Conservation (phyloP, 2,888 invertebrate species). For the Ctena decussata region DNA sequence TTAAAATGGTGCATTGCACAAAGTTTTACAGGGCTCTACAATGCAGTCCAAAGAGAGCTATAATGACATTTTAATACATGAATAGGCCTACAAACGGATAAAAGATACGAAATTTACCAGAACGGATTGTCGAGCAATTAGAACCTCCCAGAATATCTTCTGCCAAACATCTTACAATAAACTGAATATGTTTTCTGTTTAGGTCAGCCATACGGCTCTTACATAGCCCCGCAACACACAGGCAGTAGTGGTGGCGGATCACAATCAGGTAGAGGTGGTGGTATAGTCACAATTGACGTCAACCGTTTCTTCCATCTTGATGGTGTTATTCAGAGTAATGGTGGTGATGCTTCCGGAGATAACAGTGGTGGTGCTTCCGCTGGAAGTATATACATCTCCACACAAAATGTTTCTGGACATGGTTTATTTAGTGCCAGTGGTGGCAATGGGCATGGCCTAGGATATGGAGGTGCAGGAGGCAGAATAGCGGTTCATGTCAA, state of each 20-base stretch:
- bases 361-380: slow-evolving; percentile 79
- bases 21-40: too few relatives aligned
- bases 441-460: slow-evolving; percentile 65
- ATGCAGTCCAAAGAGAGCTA: too few relatives aligned
- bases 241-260: slow-evolving; percentile 77
- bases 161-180: too few relatives aligned
- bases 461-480: slow-evolving; percentile 77
- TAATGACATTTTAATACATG: too few relatives aligned
- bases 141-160: too few relatives aligned
- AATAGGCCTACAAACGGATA: too few relatives aligned
- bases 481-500: slow-evolving; percentile 73
- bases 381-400: slow-evolving; percentile 73
- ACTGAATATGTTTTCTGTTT: too few relatives aligned
- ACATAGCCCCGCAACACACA: slow-evolving; percentile 64
- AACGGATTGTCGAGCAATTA: too few relatives aligned
- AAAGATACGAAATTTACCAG: too few relatives aligned
- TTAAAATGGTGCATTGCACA: too few relatives aligned
- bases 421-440: slow-evolving; percentile 73
- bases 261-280: slow-evolving; percentile 71
- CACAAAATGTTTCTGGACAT: slow-evolving; percentile 78
- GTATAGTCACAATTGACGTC: slow-evolving; percentile 67
- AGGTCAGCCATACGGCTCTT: slow-evolving; percentile 76
- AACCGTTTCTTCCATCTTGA: slow-evolving; percentile 72
- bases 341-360: slow-evolving; percentile 60
- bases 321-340: slow-evolving; percentile 70